Evolutionary conservation across 2,888 invertebrate genomes (phyloP).

Genomic region (Griposia aprilina): DNA sequence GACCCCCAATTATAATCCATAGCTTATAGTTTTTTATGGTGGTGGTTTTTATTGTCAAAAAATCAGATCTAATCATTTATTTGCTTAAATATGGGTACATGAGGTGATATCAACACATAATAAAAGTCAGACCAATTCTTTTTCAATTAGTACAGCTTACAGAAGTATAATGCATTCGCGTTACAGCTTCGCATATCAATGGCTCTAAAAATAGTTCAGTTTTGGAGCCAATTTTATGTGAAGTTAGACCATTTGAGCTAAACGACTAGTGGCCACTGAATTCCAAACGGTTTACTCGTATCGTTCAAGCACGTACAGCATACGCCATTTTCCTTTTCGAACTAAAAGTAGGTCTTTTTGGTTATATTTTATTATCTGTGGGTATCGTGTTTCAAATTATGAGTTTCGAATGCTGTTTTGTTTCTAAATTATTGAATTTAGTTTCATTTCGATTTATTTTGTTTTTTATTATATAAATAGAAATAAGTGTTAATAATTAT

Average conservation of each 20-base stretch:
- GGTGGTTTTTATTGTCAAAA: too few species aligned
- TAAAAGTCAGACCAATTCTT: not conserved
- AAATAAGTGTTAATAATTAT: too few species aligned
- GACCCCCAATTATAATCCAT: too few species aligned
- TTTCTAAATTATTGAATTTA: not conserved
- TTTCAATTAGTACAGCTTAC: not conserved
- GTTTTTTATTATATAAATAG: too few species aligned
- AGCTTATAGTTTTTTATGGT: too few species aligned
- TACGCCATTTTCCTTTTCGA: constrained; percentile 38
- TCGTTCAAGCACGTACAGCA: constrained; percentile 19
- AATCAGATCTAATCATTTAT: too few species aligned
- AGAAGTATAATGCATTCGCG: not conserved
- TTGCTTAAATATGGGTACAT: too few species aligned
- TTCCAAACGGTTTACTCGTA: constrained; percentile 19
- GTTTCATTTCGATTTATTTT: too few species aligned
- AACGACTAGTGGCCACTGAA: constrained; percentile 30
- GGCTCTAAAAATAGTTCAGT: constrained; percentile 30
- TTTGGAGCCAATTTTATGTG: constrained; percentile 23
- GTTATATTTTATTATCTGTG: not conserved
- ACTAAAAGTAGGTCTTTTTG: constrained; percentile 15
- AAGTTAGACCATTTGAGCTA: constrained; percentile 34
- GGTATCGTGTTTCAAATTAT: not conserved
- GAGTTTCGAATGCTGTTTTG: not conserved
- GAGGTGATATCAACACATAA: too few species aligned
- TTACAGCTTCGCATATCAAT: not conserved